Conservation (phyloP, 1,140 invertebrate species). For the Aphelinus certus region DNA sequence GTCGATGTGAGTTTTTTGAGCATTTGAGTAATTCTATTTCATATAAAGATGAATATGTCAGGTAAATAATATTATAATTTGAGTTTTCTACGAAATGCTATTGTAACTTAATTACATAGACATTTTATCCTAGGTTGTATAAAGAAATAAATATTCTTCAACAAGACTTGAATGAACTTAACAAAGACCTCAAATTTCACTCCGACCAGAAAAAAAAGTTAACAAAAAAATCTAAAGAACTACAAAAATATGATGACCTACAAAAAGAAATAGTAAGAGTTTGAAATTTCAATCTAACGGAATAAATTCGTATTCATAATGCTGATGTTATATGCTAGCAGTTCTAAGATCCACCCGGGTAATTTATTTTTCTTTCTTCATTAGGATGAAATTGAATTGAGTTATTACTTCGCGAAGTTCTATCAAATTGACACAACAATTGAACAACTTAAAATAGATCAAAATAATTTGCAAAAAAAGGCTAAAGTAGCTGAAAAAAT, state of each 20-base stretch:
- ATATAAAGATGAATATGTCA: conserved; percentile 91
- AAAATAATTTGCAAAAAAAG: not conserved
- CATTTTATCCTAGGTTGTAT: too few relatives aligned
- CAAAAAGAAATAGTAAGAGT: conserved; percentile 84
- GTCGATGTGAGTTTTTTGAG: conserved; percentile 94
- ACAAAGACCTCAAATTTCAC: conserved; percentile 94
- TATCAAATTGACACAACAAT: conserved; percentile 19
- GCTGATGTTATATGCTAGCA: too few relatives aligned
- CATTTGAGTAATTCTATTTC: conserved; percentile 90
- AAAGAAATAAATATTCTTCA: too few relatives aligned
- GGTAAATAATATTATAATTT: conserved; percentile 18
- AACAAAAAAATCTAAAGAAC: conserved; percentile 93
- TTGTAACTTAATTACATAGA: too few relatives aligned
- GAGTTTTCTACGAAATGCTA: too few relatives aligned
- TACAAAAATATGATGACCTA: conserved; percentile 89
- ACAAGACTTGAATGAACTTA: conserved; percentile 49
- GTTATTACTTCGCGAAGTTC: conserved; percentile 30
- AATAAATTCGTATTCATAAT: not conserved
- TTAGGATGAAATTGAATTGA: conserved; percentile 17
- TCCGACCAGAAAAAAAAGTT: conserved; percentile 96
- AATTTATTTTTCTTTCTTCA: too few relatives aligned
- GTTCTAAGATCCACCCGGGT: too few relatives aligned
- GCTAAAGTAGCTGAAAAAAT: conserved; percentile 10
- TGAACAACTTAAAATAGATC: not conserved
- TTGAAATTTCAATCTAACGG: too few relatives aligned